A percentile compares a stretch with the other conserved stretches of the same genome.
phyloP scores from a whole-genome alignment of 2,113 vertebrate genomes.

The Tretioscincus oriximinensis region DNA sequence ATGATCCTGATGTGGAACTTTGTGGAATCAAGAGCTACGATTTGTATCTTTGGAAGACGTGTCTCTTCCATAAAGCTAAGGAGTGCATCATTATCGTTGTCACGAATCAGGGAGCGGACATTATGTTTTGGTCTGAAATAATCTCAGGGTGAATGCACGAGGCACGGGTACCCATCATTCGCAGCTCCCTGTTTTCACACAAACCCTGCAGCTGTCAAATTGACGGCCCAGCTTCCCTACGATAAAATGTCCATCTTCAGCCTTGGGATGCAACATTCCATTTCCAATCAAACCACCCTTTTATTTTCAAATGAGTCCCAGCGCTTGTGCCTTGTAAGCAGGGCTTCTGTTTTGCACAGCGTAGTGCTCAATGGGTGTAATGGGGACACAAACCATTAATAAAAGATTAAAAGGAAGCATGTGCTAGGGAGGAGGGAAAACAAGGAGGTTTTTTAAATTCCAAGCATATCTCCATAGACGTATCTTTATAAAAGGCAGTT shows the following conservation, averaged over 20 bases:
- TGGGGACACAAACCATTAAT: constrained; percentile 70
- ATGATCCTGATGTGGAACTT: no score
- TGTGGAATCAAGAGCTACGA: no score
- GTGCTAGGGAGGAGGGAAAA: constrained; percentile 43
- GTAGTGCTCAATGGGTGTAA: constrained; percentile 63
- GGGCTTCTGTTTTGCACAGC: constrained; percentile 46
- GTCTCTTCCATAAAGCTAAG: no score
- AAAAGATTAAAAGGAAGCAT: constrained; percentile 68
- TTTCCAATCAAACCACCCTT: constrained; percentile 55
- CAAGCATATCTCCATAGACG: constrained; percentile 68
- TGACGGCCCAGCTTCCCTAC: constrained; percentile 12
- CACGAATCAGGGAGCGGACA: constrained; percentile 11
- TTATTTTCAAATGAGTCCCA: constrained; percentile 60
- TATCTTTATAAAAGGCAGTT: constrained; percentile 69
- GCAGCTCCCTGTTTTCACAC: neutral
- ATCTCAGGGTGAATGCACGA: constrained; percentile 31
- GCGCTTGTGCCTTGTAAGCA: constrained; percentile 45
- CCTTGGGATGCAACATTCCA: constrained; percentile 36
- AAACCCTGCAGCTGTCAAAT: constrained; percentile 43
- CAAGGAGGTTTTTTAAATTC: constrained; percentile 68
- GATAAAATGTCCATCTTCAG: constrained; percentile 47
- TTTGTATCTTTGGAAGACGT: no score
- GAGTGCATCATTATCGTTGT: constrained; percentile 34
- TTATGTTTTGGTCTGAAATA: constrained; percentile 35
- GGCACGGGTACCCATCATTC: constrained; percentile 35